Conservation (phyloP, 2,888 invertebrate genomes). For the Alloscopus bannaensis region DNA sequence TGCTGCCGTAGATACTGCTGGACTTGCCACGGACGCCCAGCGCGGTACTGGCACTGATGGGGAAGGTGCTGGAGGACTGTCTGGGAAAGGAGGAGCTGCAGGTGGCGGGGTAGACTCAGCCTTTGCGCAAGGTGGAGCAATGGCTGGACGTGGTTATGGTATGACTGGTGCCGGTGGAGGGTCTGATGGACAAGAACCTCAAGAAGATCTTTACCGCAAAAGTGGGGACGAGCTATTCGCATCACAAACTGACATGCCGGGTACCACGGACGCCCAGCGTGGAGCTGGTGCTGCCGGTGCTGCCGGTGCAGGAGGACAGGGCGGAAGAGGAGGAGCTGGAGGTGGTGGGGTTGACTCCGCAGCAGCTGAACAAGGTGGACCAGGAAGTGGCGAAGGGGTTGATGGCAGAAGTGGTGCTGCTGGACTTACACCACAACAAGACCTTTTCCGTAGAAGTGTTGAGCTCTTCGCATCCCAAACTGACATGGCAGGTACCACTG, state of each 20-base stretch:
- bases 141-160: not conserved
- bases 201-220: not conserved
- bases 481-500: not conserved
- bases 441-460: conserved; percentile 4
- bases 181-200: not conserved
- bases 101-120: not conserved
- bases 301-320: not conserved
- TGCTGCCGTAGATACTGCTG: not conserved
- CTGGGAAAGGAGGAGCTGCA: not conserved
- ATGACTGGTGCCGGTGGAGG: not conserved
- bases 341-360: not conserved
- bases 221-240: not conserved
- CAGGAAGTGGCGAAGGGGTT: not conserved
- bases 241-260: not conserved
- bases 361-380: not conserved
- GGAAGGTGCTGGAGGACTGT: not conserved
- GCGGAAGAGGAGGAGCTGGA: too few relatives aligned
- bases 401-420: too few relatives aligned
- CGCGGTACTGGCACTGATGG: not conserved
- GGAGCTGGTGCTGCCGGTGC: not conserved
- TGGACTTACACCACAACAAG: not conserved
- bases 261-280: too few relatives aligned
- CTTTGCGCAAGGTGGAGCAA: not conserved
- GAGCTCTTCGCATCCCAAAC: conserved; percentile 18
- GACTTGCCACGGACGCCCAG: not conserved